Percentiles rank a stretch among this genome's conserved stretches.
phyloP scores from a whole-genome alignment of 2,797 vertebrate species.

The Myotis myotis region DNA sequence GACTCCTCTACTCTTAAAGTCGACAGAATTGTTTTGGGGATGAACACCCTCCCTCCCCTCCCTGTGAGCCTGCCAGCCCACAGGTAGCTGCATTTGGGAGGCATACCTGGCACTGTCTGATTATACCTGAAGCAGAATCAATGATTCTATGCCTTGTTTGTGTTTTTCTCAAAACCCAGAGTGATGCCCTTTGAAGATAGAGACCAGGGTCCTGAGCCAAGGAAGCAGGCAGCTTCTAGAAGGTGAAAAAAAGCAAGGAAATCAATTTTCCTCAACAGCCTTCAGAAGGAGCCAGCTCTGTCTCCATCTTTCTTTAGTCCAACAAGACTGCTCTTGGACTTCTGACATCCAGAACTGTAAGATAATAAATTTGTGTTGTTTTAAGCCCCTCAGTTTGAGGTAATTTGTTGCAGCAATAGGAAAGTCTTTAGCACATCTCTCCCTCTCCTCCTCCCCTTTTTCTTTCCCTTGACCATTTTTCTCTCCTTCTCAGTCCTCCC shows the following conservation, averaged over 20 bases:
- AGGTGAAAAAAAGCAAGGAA: neutral
- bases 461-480: neutral
- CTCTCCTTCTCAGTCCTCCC: neutral
- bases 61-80: neutral
- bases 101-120: rapidly evolving
- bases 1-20: neutral
- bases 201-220: neutral
- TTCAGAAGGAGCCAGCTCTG: neutral
- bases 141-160: neutral
- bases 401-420: neutral
- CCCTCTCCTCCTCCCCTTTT: neutral
- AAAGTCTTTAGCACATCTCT: neutral
- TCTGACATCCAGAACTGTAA: neutral
- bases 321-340: neutral
- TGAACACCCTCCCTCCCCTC: neutral
- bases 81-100: neutral
- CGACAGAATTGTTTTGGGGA: neutral
- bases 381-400: neutral
- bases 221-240: neutral
- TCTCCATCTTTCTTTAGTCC: neutral
- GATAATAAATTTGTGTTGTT: neutral
- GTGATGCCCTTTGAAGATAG: neutral
- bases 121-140: conserved; percentile 11
- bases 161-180: neutral
- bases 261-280: neutral